Evolutionary conservation across 2,797 vertebrate species (phyloP).

Genomic region (Artibeus lituratus): DNA sequence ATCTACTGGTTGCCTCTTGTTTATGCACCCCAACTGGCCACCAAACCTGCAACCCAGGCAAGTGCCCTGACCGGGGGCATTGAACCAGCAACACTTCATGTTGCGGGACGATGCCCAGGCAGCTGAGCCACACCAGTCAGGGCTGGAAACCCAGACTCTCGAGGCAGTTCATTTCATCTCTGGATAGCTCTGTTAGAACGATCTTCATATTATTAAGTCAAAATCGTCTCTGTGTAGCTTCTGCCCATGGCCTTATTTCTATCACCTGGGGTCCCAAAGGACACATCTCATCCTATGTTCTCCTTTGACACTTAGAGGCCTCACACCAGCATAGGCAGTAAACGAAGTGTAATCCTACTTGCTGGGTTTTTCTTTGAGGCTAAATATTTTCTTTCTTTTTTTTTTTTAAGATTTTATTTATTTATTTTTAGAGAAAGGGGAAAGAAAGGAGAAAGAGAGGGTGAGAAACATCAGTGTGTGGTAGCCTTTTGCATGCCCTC

Average conservation of each 20-base stretch:
- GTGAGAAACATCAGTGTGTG: no score
- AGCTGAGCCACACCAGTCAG: not conserved
- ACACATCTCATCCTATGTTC: not conserved
- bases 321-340: not conserved
- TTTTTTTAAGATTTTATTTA: no score
- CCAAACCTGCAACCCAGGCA: not conserved
- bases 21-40: not conserved
- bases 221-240: not conserved
- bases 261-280: not conserved
- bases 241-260: not conserved
- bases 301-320: not conserved
- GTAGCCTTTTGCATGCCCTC: no score
- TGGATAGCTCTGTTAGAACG: not conserved
- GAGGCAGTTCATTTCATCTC: not conserved
- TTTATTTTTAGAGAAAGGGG: no score
- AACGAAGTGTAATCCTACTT: not conserved
- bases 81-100: not conserved
- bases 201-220: not conserved
- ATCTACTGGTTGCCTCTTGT: not conserved
- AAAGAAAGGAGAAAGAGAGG: no score
- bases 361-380: not conserved
- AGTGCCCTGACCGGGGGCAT: not conserved
- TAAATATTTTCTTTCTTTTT: not conserved
- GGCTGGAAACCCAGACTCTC: not conserved
- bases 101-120: no score